Percentiles rank a stretch among this genome's conserved stretches.
Evolutionary conservation across 2,113 vertebrate genomes (phyloP).

Genomic region (Steatornis caripensis): DNA sequence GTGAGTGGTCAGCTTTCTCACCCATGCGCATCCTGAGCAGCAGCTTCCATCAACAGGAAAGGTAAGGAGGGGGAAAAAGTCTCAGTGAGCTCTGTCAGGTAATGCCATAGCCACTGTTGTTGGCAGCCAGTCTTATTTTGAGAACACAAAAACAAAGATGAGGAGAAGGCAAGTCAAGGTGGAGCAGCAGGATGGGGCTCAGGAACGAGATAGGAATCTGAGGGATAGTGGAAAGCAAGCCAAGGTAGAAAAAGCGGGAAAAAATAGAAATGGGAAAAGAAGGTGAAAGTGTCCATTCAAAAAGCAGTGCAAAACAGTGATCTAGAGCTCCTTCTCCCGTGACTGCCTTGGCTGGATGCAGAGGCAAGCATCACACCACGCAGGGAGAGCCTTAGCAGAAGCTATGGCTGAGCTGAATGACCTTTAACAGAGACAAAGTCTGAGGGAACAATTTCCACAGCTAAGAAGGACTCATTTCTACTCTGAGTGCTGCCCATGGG

Average conservation of each 20-base stretch:
- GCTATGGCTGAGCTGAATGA: not conserved
- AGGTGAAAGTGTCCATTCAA: not conserved
- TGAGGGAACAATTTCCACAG: not conserved
- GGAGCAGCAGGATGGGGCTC: not conserved
- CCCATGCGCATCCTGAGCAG: not conserved
- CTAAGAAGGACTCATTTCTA: not conserved
- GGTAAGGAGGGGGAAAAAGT: not conserved
- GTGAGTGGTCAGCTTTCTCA: not conserved
- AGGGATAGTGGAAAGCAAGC: not conserved
- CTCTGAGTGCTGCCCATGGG: too few species aligned
- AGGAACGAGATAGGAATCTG: not conserved
- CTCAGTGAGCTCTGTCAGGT: not conserved
- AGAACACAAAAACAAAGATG: not conserved
- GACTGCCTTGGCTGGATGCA: not conserved
- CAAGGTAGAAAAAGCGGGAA: not conserved
- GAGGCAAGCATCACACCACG: not conserved
- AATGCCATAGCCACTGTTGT: not conserved
- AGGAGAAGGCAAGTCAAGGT: not conserved
- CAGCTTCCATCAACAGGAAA: not conserved
- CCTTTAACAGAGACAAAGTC: not conserved
- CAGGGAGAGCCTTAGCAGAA: not conserved
- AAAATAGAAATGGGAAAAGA: not conserved
- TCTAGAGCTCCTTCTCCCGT: not conserved
- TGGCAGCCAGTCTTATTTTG: not conserved
- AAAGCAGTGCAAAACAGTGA: not conserved